Evolutionary conservation across 2,888 invertebrate genomes (phyloP).

Genomic region (Agapetus fuscipes): DNA sequence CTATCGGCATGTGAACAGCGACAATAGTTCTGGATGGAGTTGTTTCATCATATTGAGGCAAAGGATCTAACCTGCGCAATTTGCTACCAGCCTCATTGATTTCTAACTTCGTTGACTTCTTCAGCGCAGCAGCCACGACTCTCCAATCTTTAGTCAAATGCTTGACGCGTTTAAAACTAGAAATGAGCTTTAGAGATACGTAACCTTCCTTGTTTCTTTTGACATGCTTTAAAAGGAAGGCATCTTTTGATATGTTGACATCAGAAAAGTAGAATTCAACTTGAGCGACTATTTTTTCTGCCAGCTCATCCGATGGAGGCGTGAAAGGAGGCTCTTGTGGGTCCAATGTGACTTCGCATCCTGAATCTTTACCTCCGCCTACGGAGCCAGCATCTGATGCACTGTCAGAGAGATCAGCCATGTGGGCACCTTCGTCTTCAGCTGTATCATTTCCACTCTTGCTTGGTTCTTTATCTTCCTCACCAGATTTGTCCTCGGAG

Average conservation of each 20-base stretch:
- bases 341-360: conserved; percentile 52
- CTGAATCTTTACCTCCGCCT: conserved; percentile 56
- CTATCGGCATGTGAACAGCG: conserved; percentile 74
- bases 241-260: conserved; percentile 89
- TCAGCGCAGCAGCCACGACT: conserved; percentile 79
- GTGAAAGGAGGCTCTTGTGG: conserved; percentile 50
- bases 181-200: conserved; percentile 88
- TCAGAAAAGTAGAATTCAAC: conserved; percentile 96
- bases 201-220: conserved; percentile 92
- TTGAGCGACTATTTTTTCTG: conserved; percentile 70
- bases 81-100: conserved; percentile 89
- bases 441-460: conserved; percentile 21
- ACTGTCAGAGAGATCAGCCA: conserved; percentile 56
- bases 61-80: conserved; percentile 70
- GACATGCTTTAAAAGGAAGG: conserved; percentile 90
- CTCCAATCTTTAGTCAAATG: conserved; percentile 91
- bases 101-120: conserved; percentile 68
- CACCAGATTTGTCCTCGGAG: conserved; percentile 23
- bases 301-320: conserved; percentile 66
- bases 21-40: conserved; percentile 87
- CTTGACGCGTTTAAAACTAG: conserved; percentile 91
- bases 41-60: conserved; percentile 87
- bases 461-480: conserved; percentile 22
- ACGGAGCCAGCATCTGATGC: conserved; percentile 54
- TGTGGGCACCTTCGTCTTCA: conserved; percentile 51